Evolutionary conservation across 2,113 vertebrate genomes (phyloP).

Genomic region (Sitta europaea): DNA sequence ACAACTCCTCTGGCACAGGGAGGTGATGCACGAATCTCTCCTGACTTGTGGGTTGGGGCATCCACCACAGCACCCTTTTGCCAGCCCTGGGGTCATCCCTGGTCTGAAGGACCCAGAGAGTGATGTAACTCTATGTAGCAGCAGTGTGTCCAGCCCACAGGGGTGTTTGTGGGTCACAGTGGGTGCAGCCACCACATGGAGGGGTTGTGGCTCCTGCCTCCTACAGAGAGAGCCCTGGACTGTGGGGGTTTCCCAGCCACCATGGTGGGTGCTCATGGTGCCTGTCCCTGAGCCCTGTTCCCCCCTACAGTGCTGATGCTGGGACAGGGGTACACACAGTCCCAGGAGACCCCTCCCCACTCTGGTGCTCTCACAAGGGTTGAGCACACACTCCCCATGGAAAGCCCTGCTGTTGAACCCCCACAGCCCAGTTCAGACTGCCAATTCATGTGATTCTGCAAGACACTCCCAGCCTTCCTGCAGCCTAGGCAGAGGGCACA

Average conservation of each 20-base stretch:
- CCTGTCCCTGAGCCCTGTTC: background rate
- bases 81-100: background rate
- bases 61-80: background rate
- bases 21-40: background rate
- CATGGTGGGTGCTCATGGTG: rapidly evolving
- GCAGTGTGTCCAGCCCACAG: too few species aligned
- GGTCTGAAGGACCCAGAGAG: background rate
- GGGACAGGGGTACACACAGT: rapidly evolving
- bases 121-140: rapidly evolving
- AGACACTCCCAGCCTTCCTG: background rate
- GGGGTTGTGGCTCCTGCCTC: background rate
- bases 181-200: background rate
- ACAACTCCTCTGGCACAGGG: background rate
- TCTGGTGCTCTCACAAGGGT: rapidly evolving
- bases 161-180: background rate
- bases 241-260: rapidly evolving
- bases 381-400: background rate
- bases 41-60: background rate
- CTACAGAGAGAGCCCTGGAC: background rate
- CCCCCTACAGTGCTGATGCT: background rate
- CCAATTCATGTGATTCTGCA: background rate
- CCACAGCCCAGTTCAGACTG: background rate
- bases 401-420: background rate
- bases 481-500: background rate
- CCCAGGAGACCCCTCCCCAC: background rate